These are phyloP conservation scores for Pyralis farinalis DNA, from an alignment of 2,888 invertebrate genomes.

Conservation along the genomic window DNA sequence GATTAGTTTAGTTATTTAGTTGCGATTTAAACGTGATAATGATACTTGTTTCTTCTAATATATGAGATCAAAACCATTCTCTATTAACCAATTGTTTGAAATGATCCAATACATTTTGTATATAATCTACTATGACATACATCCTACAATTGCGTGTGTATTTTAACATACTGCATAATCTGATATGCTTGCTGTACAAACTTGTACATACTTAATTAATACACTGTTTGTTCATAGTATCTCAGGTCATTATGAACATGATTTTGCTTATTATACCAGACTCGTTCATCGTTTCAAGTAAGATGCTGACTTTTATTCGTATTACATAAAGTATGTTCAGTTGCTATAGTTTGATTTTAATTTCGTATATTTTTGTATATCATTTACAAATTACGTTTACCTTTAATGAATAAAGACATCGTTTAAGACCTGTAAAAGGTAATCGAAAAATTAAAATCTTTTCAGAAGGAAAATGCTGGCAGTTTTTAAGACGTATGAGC, in stretches of 20 bases:
- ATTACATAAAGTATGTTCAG: no score
- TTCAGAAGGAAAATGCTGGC: no score
- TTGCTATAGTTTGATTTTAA: no score
- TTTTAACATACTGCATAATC: constrained; percentile 1
- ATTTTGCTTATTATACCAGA: background rate
- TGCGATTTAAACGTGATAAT: constrained; percentile 37
- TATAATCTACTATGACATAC: constrained; percentile 5
- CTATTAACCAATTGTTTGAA: constrained; percentile 7
- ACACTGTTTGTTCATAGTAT: background rate
- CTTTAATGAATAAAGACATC: no score
- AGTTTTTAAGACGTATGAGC: no score
- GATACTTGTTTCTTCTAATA: constrained; percentile 31
- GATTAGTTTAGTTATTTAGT: constrained; percentile 32
- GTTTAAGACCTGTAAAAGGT: no score
- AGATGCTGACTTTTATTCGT: no score
- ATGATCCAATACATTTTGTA: constrained; percentile 10
- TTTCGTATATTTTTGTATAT: no score
- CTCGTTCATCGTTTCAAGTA: background rate
- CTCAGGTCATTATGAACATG: background rate
- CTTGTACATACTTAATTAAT: constrained; percentile 11
- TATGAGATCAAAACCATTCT: constrained; percentile 20
- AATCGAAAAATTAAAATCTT: no score
- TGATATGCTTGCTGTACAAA: constrained; percentile 7
- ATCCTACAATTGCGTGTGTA: constrained; percentile 2
- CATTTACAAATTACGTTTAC: no score